Conservation (phyloP, 1,140 invertebrate species). For the Dreissena rostriformis region DNA sequence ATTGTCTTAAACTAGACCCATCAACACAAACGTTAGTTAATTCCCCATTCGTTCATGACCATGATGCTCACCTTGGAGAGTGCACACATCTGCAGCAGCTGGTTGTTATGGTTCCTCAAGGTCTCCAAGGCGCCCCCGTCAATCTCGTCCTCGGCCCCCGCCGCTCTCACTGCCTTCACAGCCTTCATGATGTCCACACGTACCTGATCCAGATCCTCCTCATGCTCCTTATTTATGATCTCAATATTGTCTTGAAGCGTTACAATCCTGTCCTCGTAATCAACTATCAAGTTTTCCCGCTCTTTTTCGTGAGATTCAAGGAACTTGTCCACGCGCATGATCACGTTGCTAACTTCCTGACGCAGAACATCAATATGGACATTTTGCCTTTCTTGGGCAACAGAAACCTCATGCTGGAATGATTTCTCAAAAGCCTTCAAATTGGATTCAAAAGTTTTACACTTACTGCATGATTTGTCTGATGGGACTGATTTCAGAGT, state of each 20-base stretch:
- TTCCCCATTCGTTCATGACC: no score
- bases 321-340: slow-evolving; percentile 69
- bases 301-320: slow-evolving; percentile 70
- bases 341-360: slow-evolving; percentile 69
- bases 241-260: slow-evolving; percentile 73
- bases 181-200: slow-evolving; percentile 77
- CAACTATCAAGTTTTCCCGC: slow-evolving; percentile 61
- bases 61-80: slow-evolving; percentile 65
- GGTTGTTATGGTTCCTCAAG: slow-evolving; percentile 65
- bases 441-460: slow-evolving; percentile 65
- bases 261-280: slow-evolving; percentile 70
- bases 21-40: no score
- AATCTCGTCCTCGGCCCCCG: slow-evolving; percentile 72
- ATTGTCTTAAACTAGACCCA: no score
- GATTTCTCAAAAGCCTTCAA: slow-evolving; percentile 69
- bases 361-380: slow-evolving; percentile 72
- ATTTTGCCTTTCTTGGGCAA: slow-evolving; percentile 72
- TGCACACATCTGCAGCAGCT: slow-evolving; percentile 58
- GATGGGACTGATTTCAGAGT: slow-evolving; percentile 60
- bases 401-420: slow-evolving; percentile 71
- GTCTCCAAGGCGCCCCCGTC: slow-evolving; percentile 67
- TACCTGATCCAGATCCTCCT: slow-evolving; percentile 75
- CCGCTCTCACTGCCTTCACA: slow-evolving; percentile 75
- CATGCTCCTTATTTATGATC: slow-evolving; percentile 69
- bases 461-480: slow-evolving; percentile 50